Evolutionary conservation across 2,113 vertebrate species (phyloP).

Genomic region (Dryoscopus gambensis): DNA sequence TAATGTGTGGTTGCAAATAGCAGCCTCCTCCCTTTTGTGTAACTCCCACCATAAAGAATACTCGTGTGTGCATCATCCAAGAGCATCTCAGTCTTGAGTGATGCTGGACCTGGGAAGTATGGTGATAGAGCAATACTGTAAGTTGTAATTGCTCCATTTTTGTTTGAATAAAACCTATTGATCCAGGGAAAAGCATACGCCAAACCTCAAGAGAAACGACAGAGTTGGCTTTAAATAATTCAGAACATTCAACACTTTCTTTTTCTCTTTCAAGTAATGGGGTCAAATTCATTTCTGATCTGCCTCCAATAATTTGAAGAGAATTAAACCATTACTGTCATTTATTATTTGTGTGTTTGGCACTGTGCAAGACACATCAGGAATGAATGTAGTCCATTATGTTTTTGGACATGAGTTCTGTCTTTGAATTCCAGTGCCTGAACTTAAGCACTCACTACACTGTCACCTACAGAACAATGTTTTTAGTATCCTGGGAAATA

Average conservation of each 20-base stretch:
- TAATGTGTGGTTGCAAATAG: conserved; percentile 6
- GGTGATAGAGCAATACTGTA: not conserved
- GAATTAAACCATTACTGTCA: conserved; percentile 48
- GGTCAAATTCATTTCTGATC: conserved; percentile 28
- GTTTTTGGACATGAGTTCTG: not conserved
- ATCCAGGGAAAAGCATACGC: conserved; percentile 29
- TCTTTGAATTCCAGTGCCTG: not conserved
- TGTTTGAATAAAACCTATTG: conserved; percentile 49
- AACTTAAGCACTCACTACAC: not conserved
- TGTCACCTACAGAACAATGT: not conserved
- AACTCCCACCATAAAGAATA: not conserved
- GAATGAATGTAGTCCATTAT: not conserved
- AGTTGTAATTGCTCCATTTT: conserved; percentile 15
- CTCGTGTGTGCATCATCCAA: not conserved
- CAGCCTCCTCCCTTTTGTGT: not conserved
- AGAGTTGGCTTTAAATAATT: conserved; percentile 46
- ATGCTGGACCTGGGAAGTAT: not conserved
- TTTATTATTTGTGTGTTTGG: conserved; percentile 52
- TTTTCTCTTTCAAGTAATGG: conserved; percentile 28
- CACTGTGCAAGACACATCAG: not conserved
- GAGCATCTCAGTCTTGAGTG: not conserved
- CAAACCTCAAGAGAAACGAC: not conserved
- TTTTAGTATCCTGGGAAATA: not conserved
- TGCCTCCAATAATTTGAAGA: conserved; percentile 35
- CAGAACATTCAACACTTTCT: not conserved